Evolutionary conservation across 1,140 invertebrate genomes (phyloP).

Genomic region (Hydropsyche tenuis): DNA sequence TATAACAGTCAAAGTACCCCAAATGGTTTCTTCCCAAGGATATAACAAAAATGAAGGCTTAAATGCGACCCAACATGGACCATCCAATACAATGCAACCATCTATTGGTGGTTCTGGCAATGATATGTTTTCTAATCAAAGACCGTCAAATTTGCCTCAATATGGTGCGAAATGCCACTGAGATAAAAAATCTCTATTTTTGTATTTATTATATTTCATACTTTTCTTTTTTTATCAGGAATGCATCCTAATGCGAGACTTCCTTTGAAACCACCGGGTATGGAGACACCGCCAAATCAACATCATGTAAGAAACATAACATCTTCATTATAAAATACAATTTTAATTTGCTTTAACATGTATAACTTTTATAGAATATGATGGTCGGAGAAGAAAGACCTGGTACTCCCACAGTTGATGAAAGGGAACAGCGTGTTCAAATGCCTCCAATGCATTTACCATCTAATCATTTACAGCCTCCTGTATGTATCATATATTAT

Average conservation of each 20-base stretch:
- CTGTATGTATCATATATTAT: background rate
- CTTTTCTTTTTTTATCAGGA: conserved; percentile 51
- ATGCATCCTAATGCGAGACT: conserved; percentile 34
- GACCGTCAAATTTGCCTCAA: conserved; percentile 1
- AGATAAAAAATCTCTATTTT: conserved; percentile 20
- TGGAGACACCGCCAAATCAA: conserved; percentile 52
- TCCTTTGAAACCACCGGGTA: conserved; percentile 53
- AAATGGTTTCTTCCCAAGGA: conserved; percentile 21
- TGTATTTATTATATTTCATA: conserved; percentile 21
- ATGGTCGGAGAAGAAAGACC: conserved; percentile 67
- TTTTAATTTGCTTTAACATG: conserved; percentile 30
- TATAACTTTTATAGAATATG: conserved; percentile 45
- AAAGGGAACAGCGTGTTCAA: conserved; percentile 55
- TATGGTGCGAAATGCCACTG: conserved; percentile 8
- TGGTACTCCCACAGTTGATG: conserved; percentile 74
- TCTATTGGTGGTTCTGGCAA: background rate
- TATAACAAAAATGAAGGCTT: background rate
- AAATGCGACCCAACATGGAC: background rate
- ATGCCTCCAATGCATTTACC: conserved; percentile 40
- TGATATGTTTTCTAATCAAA: conserved; percentile 22
- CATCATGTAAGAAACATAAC: conserved; percentile 37
- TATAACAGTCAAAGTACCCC: conserved; percentile 65
- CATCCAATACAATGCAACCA: background rate
- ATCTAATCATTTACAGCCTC: conserved; percentile 21
- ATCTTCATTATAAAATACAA: conserved; percentile 45